Base-by-base conservation (phyloP, 1,140 invertebrate genomes). In the Nixonia krombeini region DNA sequence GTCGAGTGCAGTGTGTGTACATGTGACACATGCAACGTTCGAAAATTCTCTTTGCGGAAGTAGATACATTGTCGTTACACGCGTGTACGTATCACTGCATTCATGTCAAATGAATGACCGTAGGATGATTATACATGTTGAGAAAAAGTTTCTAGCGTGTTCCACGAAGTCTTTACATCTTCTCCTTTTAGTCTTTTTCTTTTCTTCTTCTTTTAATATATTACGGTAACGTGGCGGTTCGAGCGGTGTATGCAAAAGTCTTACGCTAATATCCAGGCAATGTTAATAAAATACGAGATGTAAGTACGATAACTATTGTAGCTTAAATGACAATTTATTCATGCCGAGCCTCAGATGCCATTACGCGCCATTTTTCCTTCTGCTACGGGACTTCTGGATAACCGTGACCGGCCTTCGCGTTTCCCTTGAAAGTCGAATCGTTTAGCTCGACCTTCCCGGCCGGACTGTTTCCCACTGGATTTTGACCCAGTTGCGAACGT, bases 231-330 rank as follows among this genome's bases (percentile, higher is more conserved):
- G 51, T 47, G 51, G 40, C 38, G 41, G 47, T 56, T 52, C 58
- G 45, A 72, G 56, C 45, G 55, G 40, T 63, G 28, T 28, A 57
- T 57, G 51, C 9, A 61, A 41, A 55, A 57, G 51, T 49, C 61
- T 61, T 70, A 56, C 16, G 12, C 51, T 68, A 74, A 66, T 76
- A 70, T 58, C 67, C 74, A 74, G 74, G 73, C 74, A 71, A 72
- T 75, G 66, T 76, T 67, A 68, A 80, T 76, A 81, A 79, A 79
- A 83, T 83, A 85, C 77, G 77, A 80, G 73, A 79, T 75, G 76
- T 83, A 85, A 84, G 82, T 84, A 85, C 82, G 81, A 80, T 74
- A 80, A 85, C 80, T 83, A 85, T 85, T 81, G 79, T 83, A 81
- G 77, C 79, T 84, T 78, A 83, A 80, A 81, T 78, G 79, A 80